These are phyloP conservation scores for Acarapis woodi DNA, from an alignment of 1,140 invertebrate genomes.

Conservation along the genomic window DNA sequence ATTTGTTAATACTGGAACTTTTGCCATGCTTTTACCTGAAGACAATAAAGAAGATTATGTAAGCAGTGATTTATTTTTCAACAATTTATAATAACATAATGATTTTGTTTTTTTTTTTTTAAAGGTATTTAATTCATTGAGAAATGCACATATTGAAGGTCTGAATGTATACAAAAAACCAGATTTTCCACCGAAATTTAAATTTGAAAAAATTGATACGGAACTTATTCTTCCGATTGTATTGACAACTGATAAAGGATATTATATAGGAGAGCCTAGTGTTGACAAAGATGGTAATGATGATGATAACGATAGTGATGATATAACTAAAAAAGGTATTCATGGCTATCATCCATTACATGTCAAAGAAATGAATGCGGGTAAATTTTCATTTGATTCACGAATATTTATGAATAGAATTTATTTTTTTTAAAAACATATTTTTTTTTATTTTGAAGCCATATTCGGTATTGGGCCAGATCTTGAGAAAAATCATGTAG, in stretches of 20 bases:
- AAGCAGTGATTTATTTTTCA: not conserved
- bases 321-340: too few relatives aligned
- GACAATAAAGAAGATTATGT: not conserved
- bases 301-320: too few relatives aligned
- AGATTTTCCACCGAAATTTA: slow-evolving; percentile 25
- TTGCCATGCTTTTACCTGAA: slow-evolving; percentile 25
- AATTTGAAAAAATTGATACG: slow-evolving; percentile 28
- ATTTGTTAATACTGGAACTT: slow-evolving; percentile 15
- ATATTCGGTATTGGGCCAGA: too few relatives aligned
- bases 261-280: slow-evolving; percentile 13
- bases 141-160: slow-evolving; percentile 15
- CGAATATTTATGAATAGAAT: too few relatives aligned
- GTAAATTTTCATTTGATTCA: too few relatives aligned
- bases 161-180: slow-evolving; percentile 25
- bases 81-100: not conserved
- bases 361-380: too few relatives aligned
- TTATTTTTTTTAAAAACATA: too few relatives aligned
- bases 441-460: too few relatives aligned
- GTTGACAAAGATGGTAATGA: too few relatives aligned
- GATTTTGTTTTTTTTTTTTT: too few relatives aligned
- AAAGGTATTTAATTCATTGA: slow-evolving; percentile 20
- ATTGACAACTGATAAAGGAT: slow-evolving; percentile 25
- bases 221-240: slow-evolving; percentile 26
- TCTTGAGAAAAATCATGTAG: too few relatives aligned
- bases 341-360: too few relatives aligned